Percentiles rank a stretch among this genome's conserved stretches.
Evolutionary conservation across 30 jellyfish, hydroid and myxozoan genomes (phyloP).

Genomic region (Morbakka virulenta): DNA sequence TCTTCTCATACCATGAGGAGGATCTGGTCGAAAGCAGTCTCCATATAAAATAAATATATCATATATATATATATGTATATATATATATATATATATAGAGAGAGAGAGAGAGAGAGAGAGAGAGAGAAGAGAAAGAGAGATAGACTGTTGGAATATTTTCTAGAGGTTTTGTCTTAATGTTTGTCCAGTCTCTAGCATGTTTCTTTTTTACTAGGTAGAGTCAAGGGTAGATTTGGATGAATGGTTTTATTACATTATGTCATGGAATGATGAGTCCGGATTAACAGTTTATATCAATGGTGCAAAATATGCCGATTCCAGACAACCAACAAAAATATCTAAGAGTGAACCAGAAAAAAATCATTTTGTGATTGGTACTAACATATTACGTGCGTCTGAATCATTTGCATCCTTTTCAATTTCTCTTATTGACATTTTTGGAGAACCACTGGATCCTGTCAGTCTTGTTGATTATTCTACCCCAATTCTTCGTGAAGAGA

Average conservation of each 20-base stretch:
- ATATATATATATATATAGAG: too few relatives aligned
- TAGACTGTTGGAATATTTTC: too few relatives aligned
- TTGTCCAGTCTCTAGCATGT: too few relatives aligned
- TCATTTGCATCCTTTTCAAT: conserved; percentile 27
- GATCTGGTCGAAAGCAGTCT: too few relatives aligned
- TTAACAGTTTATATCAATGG: conserved; percentile 37
- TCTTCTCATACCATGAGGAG: too few relatives aligned
- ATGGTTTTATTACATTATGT: conserved; percentile 24
- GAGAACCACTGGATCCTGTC: neutral
- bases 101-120: too few relatives aligned
- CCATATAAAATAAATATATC: too few relatives aligned
- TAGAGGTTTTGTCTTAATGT: too few relatives aligned
- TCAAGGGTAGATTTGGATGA: conserved; percentile 20
- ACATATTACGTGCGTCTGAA: conserved; percentile 1
- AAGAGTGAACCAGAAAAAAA: neutral
- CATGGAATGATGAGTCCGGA: conserved; percentile 36
- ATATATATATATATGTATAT: too few relatives aligned
- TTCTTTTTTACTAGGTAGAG: too few relatives aligned
- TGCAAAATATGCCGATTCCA: conserved; percentile 12
- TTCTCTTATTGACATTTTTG: conserved; percentile 20
- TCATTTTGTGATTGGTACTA: conserved; percentile 24
- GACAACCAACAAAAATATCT: conserved; percentile 11
- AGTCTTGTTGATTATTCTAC: conserved; percentile 31
- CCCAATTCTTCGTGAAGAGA: conserved; percentile 14
- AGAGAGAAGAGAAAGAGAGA: too few relatives aligned